Evolutionary conservation across 1,140 invertebrate genomes (phyloP), one percentile per base, ranked within the genome.

Genomic region (Notospermus geniculatus): DNA sequence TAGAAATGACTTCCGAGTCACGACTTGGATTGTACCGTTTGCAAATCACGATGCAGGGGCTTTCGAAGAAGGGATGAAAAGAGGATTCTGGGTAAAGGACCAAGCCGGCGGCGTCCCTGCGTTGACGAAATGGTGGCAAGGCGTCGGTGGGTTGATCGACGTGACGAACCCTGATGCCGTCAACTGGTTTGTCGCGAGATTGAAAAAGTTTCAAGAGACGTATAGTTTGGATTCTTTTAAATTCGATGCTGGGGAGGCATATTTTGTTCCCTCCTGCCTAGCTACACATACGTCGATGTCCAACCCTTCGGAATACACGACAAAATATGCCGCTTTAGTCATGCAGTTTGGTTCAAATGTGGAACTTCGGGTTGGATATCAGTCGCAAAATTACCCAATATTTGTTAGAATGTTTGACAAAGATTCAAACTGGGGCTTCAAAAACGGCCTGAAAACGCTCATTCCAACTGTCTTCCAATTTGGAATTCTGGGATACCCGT

Each of bases 361-460:
- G 83, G 82, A 87, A 30, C 90, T 91, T 2, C 84, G 92, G 53
- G 87, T 89, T 22, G 92, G 92, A 0, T 88, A 91, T 54, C 85
- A 84, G 62, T 89, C 88, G 0, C 92, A 95, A 80, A 77, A 88
- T 27, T 76, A 88, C n/a, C 87, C 89, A 1, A 85, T 93, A 39
- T 93, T 93, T 76, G 85, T 94, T 0, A 85, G 94, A 23, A 93
- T 96, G 88, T 85, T 94, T 9, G 93, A 96, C 79, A 93, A 93
- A 62, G 87, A 90, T 73, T 89, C 90, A 0, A 84, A 82, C 50
- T 96, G 92, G 92, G 86, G 85, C 2, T 83, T 86, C 66, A 85
- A 89, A 63, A 92, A 93, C 76, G 93, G 93, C 0, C 80, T 97
- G n/a, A 86, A 89, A 71, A 90, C 91, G 0, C 71, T 96, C 7